phyloP scores from a whole-genome alignment of 2,888 invertebrate genomes.

The Bursaphelenchus okinawaensis region DNA sequence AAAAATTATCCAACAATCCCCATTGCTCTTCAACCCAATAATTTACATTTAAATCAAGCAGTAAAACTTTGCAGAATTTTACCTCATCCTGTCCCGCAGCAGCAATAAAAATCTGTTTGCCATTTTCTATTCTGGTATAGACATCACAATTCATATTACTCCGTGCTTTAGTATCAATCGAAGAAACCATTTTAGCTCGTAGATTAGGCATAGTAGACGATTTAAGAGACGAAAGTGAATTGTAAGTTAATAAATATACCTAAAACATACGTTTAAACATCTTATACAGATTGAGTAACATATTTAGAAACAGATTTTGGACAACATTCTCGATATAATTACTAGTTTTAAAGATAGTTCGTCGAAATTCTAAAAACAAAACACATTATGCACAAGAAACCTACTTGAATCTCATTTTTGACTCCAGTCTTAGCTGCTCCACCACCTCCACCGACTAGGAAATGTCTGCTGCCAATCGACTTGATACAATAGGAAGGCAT shows the following conservation, averaged over 20 bases:
- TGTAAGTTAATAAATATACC: conserved; percentile 34
- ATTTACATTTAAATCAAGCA: not conserved
- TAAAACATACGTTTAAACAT: conserved; percentile 21
- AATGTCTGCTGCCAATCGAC: conserved; percentile 59
- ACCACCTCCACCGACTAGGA: conserved; percentile 92
- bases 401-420: conserved; percentile 80
- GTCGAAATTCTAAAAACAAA: not conserved
- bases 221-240: not conserved
- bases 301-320: not conserved
- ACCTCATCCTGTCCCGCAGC: conserved; percentile 53
- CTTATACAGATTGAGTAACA: not conserved
- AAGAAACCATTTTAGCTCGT: conserved; percentile 15
- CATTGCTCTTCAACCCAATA: too few species aligned
- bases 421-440: conserved; percentile 94
- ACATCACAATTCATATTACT: conserved; percentile 57
- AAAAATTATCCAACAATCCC: not conserved
- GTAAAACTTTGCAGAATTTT: conserved; percentile 1
- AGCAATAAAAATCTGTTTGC: conserved; percentile 37
- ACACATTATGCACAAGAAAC: not conserved
- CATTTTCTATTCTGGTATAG: conserved; percentile 17
- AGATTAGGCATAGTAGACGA: not conserved
- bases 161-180: conserved; percentile 34
- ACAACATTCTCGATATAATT: not conserved
- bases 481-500: conserved; percentile 47
- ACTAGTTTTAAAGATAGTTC: not conserved